Evolutionary conservation across 1,140 invertebrate species (phyloP).

Genomic region (Mesaphorura yosii): DNA sequence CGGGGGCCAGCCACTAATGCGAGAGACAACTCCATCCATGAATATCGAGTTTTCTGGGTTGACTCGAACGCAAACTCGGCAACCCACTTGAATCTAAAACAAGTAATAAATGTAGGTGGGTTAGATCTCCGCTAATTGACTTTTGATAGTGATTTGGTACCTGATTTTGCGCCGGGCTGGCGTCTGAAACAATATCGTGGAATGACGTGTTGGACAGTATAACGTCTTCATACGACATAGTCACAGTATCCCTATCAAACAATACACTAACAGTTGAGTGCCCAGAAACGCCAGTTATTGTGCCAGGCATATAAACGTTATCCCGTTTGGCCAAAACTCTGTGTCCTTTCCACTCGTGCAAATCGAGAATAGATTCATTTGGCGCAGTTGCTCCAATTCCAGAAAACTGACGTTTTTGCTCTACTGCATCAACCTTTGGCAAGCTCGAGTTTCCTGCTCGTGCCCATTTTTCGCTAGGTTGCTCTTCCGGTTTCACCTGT

Average conservation of each 20-base stretch:
- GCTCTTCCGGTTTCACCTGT: background rate
- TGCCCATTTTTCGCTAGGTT: background rate
- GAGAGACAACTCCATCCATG: constrained; percentile 68
- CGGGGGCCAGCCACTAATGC: constrained; percentile 55
- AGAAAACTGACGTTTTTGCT: background rate
- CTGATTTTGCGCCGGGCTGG: constrained; percentile 70
- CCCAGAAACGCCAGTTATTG: constrained; percentile 47
- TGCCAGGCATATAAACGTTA: constrained; percentile 69
- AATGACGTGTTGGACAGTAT: constrained; percentile 18
- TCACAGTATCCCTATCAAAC: constrained; percentile 54
- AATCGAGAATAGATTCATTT: constrained; percentile 14
- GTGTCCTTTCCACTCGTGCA: constrained; percentile 42
- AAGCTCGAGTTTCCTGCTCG: background rate
- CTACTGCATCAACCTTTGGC: background rate
- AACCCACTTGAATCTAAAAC: constrained; percentile 38
- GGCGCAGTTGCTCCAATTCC: background rate
- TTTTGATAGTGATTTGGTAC: constrained; percentile 38
- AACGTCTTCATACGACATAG: constrained; percentile 20
- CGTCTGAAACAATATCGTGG: constrained; percentile 82
- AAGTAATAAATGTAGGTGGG: background rate
- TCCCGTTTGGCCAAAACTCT: constrained; percentile 34
- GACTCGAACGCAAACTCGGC: constrained; percentile 43
- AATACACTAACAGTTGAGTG: constrained; percentile 48
- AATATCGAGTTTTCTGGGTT: constrained; percentile 53
- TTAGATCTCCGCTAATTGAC: background rate